phyloP scores from a whole-genome alignment of 2,797 vertebrate genomes.

The Coranthus polyacanthus region DNA sequence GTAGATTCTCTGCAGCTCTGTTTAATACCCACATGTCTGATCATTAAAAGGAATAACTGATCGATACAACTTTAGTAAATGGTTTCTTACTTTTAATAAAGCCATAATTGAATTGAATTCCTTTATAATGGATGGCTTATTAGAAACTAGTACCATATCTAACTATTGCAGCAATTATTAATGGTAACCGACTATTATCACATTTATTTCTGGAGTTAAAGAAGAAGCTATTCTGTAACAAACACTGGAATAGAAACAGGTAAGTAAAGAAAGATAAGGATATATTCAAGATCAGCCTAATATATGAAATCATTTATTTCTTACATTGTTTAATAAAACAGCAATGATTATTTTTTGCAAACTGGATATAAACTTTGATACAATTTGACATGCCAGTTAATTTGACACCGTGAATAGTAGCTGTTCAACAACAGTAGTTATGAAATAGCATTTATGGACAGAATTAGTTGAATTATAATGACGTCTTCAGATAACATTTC shows the following conservation, averaged over 20 bases:
- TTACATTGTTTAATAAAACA: conserved; percentile 74
- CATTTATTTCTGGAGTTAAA: neutral
- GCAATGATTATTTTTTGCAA: conserved; percentile 79
- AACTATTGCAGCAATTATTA: too few relatives aligned
- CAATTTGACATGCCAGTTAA: conserved; percentile 77
- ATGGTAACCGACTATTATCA: too few relatives aligned
- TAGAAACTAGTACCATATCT: neutral
- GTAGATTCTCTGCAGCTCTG: too few relatives aligned
- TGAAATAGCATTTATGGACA: conserved; percentile 62
- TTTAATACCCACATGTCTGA: too few relatives aligned
- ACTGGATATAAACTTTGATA: conserved; percentile 83
- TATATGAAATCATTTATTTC: conserved; percentile 81
- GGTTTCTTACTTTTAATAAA: too few relatives aligned
- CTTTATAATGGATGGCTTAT: neutral
- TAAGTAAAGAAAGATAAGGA: conserved; percentile 23
- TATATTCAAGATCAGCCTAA: conserved; percentile 43
- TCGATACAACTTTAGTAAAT: neutral
- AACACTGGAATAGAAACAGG: neutral
- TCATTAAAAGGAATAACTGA: neutral
- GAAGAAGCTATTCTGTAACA: neutral
- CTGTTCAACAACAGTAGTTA: conserved; percentile 63
- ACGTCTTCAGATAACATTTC: conserved; percentile 34
- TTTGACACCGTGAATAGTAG: conserved; percentile 65
- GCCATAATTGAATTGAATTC: neutral
- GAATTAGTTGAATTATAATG: conserved; percentile 33